Evolutionary conservation across 2,888 invertebrate genomes (phyloP).

Genomic region (Hetaerina titia): DNA sequence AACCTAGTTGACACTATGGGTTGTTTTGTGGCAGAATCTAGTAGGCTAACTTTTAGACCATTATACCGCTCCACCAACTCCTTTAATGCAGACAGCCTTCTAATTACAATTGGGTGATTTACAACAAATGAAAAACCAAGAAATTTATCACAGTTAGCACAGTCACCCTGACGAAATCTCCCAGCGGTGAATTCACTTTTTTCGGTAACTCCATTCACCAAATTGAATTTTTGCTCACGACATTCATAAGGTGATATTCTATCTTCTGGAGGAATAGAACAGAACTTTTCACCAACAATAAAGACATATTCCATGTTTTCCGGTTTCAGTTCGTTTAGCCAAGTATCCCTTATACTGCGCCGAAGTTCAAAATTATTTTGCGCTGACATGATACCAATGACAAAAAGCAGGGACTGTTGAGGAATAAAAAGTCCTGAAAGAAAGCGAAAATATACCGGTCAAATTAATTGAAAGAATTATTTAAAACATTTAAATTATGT

Average conservation of each 20-base stretch:
- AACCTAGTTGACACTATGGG: conserved; percentile 69
- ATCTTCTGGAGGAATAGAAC: conserved; percentile 70
- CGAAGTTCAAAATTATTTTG: conserved; percentile 54
- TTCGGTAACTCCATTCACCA: conserved; percentile 41
- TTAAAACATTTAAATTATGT: not conserved
- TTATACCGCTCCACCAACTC: conserved; percentile 56
- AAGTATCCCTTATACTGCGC: conserved; percentile 71
- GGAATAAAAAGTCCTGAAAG: conserved; percentile 39
- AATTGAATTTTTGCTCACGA: not conserved
- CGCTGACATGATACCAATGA: conserved; percentile 51
- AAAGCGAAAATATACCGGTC: not conserved
- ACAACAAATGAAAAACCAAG: conserved; percentile 69
- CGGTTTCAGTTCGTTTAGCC: conserved; percentile 70
- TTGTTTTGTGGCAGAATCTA: conserved; percentile 69
- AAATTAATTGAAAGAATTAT: not conserved
- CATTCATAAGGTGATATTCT: conserved; percentile 36
- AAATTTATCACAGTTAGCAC: conserved; percentile 55
- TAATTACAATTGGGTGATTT: conserved; percentile 69
- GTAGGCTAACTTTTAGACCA: conserved; percentile 68
- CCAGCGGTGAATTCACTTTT: conserved; percentile 53
- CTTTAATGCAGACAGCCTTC: conserved; percentile 61
- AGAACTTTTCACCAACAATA: conserved; percentile 71
- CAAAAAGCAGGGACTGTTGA: conserved; percentile 50
- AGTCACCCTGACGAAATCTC: conserved; percentile 45
- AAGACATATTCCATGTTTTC: conserved; percentile 71